Evolutionary conservation across 2,888 invertebrate species (phyloP).

Genomic region (Cyclophora albipunctata): DNA sequence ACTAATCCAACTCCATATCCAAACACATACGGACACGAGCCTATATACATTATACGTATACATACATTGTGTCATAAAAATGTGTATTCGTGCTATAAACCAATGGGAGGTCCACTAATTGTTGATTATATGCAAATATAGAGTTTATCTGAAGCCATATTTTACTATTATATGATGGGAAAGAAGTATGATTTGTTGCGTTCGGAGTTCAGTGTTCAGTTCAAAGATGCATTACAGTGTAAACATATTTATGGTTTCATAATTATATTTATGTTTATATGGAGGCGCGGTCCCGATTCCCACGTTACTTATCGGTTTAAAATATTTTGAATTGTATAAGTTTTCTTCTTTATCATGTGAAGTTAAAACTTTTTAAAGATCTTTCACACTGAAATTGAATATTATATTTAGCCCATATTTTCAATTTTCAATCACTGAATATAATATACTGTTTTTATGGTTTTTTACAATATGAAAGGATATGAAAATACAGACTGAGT

Average conservation of each 20-base stretch:
- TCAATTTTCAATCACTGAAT: no score
- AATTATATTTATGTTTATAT: constrained; percentile 13
- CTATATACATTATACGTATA: constrained; percentile 47
- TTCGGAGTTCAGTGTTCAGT: constrained; percentile 1
- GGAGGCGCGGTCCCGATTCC: constrained; percentile 5
- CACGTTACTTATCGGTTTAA: constrained; percentile 2
- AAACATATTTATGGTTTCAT: constrained; percentile 10
- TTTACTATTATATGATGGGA: constrained; percentile 14
- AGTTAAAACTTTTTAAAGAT: no score
- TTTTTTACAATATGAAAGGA: no score
- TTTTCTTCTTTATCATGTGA: no score
- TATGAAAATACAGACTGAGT: no score
- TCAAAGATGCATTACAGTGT: constrained; percentile 9
- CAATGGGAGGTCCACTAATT: constrained; percentile 63
- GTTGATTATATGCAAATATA: constrained; percentile 60
- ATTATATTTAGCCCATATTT: no score
- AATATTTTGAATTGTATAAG: no score
- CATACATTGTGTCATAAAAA: constrained; percentile 48
- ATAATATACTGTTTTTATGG: no score
- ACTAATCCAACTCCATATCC: no score
- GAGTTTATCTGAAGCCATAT: constrained; percentile 35
- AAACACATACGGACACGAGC: constrained; percentile 38
- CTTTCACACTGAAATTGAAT: no score
- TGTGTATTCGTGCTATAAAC: constrained; percentile 35
- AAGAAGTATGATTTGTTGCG: constrained; percentile 8